Base-by-base conservation (phyloP, 2,888 invertebrate species). In the Steinernema hermaphroditum region DNA sequence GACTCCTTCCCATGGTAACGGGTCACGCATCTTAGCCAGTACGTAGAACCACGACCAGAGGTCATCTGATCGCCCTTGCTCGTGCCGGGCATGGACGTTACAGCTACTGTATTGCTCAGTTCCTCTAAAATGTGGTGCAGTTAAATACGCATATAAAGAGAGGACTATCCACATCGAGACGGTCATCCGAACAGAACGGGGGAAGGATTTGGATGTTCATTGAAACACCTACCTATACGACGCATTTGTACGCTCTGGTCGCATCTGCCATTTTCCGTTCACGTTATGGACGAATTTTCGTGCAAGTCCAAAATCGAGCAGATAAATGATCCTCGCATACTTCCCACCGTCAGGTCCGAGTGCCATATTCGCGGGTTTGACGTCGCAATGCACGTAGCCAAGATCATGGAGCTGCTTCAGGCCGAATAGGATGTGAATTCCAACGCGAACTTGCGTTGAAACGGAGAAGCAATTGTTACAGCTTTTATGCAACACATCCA, bases 21-120 rank as follows among this genome's bases (percentile, higher is more conserved):
- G 78, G 50, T 77, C 81, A 93, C 93, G 86, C 93, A 94, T 71
- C 70, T 79, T 79, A 70, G 80, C 81, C 70, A 71, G 32, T 57
- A 71, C 57, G 71, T 71, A 71, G 19, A 71, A n/a, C 71, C 16
- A 34, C n/a, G 71, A 71, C 71, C 71, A 71, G 19, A 71, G 69
- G 32, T 71, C 71, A 70, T 71, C 71, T 32, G 71, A n/a, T 8
- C 57, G 44, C 1, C 71, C 71, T 34, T 46, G 46, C 16, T 19
- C 22, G 6, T 4, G 4, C 16, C 46, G 46, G 4, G 22, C 6
- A 6, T 46, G 16, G 46, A 6, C 22, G n/a, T 16, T 46, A 46
- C 4, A 4, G 46, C n/a, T 19, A n/a, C 22, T 9, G 78, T 44
- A 79, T 79, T 71, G 81, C 81, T 46, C 70, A 70, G 0, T 72